phyloP scores from a whole-genome alignment of 2,888 invertebrate genomes.

The Podabrus alpinus region DNA sequence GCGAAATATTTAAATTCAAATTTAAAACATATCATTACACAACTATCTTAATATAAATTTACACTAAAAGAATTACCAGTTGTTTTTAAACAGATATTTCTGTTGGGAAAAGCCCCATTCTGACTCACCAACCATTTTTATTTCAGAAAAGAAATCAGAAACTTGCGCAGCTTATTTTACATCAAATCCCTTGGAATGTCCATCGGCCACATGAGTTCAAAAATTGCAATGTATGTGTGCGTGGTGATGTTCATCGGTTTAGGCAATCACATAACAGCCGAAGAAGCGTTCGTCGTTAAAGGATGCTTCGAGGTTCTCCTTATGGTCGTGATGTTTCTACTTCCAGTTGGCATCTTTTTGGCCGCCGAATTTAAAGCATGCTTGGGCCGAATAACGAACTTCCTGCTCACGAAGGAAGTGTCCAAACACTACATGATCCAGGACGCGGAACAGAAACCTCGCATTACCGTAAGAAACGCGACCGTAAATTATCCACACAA shows the following conservation, averaged over 20 bases:
- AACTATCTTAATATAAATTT: no score
- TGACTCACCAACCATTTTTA: no score
- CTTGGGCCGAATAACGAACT: conserved; percentile 68
- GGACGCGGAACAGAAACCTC: not conserved
- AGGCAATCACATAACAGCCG: conserved; percentile 75
- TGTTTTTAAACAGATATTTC: no score
- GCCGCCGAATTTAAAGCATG: conserved; percentile 79
- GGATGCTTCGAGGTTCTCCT: conserved; percentile 87
- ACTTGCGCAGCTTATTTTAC: conserved; percentile 51
- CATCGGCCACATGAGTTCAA: conserved; percentile 44
- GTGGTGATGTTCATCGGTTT: conserved; percentile 66
- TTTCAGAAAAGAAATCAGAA: conserved; percentile 69
- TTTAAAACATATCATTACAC: no score
- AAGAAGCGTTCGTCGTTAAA: conserved; percentile 83
- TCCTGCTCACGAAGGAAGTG: conserved; percentile 65
- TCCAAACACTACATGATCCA: conserved; percentile 36
- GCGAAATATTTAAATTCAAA: no score
- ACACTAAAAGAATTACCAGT: no score
- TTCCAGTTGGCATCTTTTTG: conserved; percentile 83
- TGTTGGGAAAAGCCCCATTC: no score
- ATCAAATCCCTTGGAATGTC: conserved; percentile 43
- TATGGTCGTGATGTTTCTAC: conserved; percentile 84
- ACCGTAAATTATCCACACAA: conserved; percentile 62
- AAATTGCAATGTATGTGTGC: conserved; percentile 48
- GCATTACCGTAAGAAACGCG: conserved; percentile 56